A percentile compares a stretch with the other conserved stretches of the same genome.
These are phyloP conservation scores for Thalassophryne amazonica DNA, from an alignment of 2,797 vertebrate genomes.

Conservation along the genomic window DNA sequence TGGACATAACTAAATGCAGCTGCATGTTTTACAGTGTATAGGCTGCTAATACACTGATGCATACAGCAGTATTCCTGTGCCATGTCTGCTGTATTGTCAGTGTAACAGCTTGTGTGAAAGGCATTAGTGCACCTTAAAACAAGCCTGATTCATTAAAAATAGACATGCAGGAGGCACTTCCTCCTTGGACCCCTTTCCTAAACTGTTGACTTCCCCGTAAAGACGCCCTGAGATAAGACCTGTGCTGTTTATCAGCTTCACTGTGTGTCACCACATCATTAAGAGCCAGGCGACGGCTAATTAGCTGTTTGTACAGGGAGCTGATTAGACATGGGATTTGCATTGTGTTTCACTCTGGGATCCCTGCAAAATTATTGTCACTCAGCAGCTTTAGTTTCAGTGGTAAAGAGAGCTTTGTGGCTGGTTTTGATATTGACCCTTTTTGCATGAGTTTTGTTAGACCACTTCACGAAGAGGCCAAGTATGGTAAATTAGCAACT, in stretches of 20 bases:
- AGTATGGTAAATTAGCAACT: too few relatives aligned
- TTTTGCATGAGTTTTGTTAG: too few relatives aligned
- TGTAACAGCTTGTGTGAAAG: constrained; percentile 20
- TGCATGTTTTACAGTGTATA: too few relatives aligned
- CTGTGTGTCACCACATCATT: constrained; percentile 85
- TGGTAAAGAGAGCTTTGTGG: too few relatives aligned
- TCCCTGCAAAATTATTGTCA: constrained; percentile 35
- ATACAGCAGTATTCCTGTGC: constrained; percentile 8
- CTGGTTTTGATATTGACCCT: too few relatives aligned
- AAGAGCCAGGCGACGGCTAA: constrained; percentile 64
- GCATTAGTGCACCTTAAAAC: constrained; percentile 25
- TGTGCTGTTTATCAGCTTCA: constrained; percentile 63
- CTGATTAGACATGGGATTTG: constrained; percentile 73
- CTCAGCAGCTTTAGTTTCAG: too few relatives aligned
- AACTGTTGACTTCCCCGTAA: constrained; percentile 59
- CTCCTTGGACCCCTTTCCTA: constrained; percentile 7
- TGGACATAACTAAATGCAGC: constrained; percentile 46
- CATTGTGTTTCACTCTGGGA: constrained; percentile 73
- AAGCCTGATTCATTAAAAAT: constrained; percentile 28
- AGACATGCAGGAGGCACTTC: constrained; percentile 33
- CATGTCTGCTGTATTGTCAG: constrained; percentile 11
- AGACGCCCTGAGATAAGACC: constrained; percentile 68
- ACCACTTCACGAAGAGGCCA: too few relatives aligned
- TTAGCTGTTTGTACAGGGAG: constrained; percentile 72
- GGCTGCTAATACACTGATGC: too few relatives aligned